Evolutionary conservation across 1,140 invertebrate species (phyloP).

Genomic region (Trichonephila inaurata): DNA sequence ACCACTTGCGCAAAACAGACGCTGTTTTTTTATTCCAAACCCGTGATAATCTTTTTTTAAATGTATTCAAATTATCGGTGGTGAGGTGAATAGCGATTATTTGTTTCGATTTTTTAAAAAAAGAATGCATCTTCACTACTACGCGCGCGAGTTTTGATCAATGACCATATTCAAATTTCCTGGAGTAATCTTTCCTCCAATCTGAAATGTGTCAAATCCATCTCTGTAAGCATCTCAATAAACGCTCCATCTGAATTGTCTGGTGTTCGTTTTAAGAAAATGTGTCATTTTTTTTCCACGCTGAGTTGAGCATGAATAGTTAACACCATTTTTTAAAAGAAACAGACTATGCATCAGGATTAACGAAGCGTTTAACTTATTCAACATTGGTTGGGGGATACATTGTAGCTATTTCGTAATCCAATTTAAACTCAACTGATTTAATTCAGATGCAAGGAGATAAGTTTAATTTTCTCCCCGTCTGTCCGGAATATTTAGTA

Average conservation of each 20-base stretch:
- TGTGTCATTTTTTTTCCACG: neutral
- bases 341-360: slow-evolving; percentile 5
- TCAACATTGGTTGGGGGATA: neutral
- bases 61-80: too few species aligned
- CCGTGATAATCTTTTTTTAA: too few species aligned
- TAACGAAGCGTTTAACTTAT: neutral
- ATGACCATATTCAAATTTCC: neutral
- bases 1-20: too few species aligned
- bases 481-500: neutral
- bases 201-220: neutral
- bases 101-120: too few species aligned
- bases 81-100: too few species aligned
- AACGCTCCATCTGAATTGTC: neutral
- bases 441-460: neutral
- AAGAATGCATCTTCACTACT: too few species aligned
- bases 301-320: neutral
- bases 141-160: neutral
- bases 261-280: slow-evolving; percentile 6
- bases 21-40: too few species aligned
- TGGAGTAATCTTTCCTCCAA: neutral
- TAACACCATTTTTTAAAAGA: neutral
- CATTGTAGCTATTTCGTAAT: neutral
- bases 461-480: neutral
- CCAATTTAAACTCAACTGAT: neutral
- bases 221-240: neutral